Evolutionary conservation across 2,888 invertebrate genomes (phyloP).

Genomic region (Caenorhabditis sp.): DNA sequence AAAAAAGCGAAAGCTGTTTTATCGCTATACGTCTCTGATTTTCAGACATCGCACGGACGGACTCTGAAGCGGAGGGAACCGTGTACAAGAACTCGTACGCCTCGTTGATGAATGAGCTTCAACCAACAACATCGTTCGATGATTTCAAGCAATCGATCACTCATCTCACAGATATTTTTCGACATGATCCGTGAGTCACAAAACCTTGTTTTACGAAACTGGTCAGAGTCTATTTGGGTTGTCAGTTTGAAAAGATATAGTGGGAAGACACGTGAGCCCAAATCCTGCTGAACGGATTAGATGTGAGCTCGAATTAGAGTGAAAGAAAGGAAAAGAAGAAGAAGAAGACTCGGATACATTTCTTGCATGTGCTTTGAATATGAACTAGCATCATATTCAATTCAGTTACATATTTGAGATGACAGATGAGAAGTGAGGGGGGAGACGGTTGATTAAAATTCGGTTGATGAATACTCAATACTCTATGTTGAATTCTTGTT

Average conservation of each 20-base stretch:
- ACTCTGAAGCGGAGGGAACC: slow-evolving; percentile 59
- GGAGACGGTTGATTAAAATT: slow-evolving; percentile 55
- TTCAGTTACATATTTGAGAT: slow-evolving; percentile 45
- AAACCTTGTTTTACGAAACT: slow-evolving; percentile 1
- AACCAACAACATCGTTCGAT: slow-evolving; percentile 60
- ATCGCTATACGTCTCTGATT: no score
- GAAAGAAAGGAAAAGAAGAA: slow-evolving; percentile 15
- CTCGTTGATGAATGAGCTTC: slow-evolving; percentile 63
- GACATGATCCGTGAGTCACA: slow-evolving; percentile 55
- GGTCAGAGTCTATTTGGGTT: background rate
- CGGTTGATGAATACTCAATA: slow-evolving; percentile 45
- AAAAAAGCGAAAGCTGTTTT: no score
- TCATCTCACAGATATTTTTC: slow-evolving; percentile 51
- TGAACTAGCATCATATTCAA: slow-evolving; percentile 51
- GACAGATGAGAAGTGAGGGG: slow-evolving; percentile 25
- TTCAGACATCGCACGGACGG: slow-evolving; percentile 63
- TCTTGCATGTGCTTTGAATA: slow-evolving; percentile 45
- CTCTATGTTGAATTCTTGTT: slow-evolving; percentile 2
- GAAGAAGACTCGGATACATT: slow-evolving; percentile 40
- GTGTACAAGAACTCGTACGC: slow-evolving; percentile 68
- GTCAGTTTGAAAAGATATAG: background rate
- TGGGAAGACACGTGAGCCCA: slow-evolving; percentile 22
- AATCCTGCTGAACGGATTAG: slow-evolving; percentile 53
- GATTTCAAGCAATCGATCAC: slow-evolving; percentile 60
- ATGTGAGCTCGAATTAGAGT: slow-evolving; percentile 41